These are phyloP conservation scores for Syngnathus scovelli DNA, from an alignment of 2,113 vertebrate genomes.

Conservation along the genomic window DNA sequence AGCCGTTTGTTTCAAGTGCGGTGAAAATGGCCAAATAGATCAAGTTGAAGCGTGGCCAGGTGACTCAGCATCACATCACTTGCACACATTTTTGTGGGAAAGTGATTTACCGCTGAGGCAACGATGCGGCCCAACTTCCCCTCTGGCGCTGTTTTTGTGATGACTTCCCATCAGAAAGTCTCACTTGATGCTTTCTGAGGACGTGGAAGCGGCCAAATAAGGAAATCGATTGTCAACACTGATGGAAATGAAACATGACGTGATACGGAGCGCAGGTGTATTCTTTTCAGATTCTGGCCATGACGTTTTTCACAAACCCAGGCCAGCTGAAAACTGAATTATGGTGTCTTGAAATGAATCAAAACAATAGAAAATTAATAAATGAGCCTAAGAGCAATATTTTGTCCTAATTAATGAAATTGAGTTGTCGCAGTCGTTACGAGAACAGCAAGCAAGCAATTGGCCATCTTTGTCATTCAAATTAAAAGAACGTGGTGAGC, in stretches of 20 bases:
- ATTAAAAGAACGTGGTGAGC: constrained; percentile 40
- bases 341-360: background rate
- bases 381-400: background rate
- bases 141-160: background rate
- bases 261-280: too few species aligned
- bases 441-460: constrained; percentile 1
- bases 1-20: constrained; percentile 6
- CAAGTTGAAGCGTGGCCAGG: constrained; percentile 8
- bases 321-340: too few species aligned
- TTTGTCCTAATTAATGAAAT: background rate
- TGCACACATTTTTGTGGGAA: background rate
- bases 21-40: constrained; percentile 6
- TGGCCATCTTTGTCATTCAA: constrained; percentile 30
- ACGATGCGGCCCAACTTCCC: background rate
- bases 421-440: background rate
- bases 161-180: background rate
- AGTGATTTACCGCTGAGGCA: background rate
- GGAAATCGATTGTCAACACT: background rate
- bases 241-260: background rate
- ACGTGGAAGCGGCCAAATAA: background rate
- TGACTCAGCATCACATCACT: constrained; percentile 7
- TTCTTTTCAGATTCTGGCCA: too few species aligned
- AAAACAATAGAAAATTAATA: background rate
- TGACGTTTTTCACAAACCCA: too few species aligned
- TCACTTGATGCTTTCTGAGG: background rate